phyloP scores from a whole-genome alignment of 2,113 vertebrate species.

The Mixornis gularis region DNA sequence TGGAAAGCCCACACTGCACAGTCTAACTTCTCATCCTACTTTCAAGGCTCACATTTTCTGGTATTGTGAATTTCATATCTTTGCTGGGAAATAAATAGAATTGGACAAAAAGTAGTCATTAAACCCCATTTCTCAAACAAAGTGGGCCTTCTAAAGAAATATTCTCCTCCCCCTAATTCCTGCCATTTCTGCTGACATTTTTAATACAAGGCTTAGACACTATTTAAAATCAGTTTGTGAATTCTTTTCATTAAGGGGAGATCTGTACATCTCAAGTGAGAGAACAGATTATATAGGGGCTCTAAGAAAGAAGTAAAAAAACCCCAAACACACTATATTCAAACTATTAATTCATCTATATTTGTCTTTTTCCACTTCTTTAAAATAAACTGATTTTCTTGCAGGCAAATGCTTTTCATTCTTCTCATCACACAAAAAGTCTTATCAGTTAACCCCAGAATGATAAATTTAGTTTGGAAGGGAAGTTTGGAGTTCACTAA shows the following conservation, averaged over 20 bases:
- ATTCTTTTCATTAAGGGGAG: neutral
- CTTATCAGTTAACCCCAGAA: neutral
- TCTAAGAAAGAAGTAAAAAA: neutral
- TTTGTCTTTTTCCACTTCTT: neutral
- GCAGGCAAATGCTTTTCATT: neutral
- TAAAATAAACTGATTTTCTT: neutral
- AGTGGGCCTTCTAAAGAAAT: neutral
- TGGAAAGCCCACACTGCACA: neutral
- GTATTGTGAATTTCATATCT: neutral
- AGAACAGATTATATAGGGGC: neutral
- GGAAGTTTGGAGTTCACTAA: neutral
- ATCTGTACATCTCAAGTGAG: neutral
- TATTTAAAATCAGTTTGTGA: neutral
- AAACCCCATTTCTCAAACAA: slow-evolving; percentile 3
- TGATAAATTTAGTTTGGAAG: neutral
- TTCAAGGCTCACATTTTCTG: neutral
- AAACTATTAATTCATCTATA: neutral
- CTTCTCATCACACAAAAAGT: neutral
- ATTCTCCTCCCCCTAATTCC: neutral
- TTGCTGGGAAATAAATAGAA: neutral
- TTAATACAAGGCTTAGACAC: neutral
- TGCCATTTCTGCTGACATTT: neutral
- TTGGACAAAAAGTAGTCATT: neutral
- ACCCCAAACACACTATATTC: neutral
- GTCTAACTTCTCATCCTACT: neutral